Base-by-base conservation (phyloP, 2,888 invertebrate genomes). In the Pterostichus niger region DNA sequence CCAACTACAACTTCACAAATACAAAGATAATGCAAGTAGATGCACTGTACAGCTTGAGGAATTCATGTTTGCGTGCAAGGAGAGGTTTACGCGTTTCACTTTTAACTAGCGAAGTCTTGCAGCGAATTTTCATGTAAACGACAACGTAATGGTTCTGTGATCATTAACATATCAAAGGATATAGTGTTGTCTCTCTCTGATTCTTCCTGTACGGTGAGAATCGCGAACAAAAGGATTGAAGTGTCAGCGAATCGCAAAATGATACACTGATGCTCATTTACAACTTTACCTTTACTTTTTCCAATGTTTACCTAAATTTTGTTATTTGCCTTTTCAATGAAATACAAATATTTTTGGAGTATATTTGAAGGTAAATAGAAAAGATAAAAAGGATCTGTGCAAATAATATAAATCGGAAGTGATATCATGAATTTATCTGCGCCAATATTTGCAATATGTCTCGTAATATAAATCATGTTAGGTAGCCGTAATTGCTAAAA, bases 111-210 rank as follows among this genome's bases (percentile, higher is more conserved):
- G 49, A 49, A n/a, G 40, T 49, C 49, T 49, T 49, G 49, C 33
- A 64, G 35, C n/a, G 64, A 64, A 64, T 64, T 40, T 64, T 64
- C 33, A 35, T 64, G 59, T 59, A 59, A 59, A 59, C 59, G 64
- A 49, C 33, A 13, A 35, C n/a, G 64, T 64, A 64, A 64, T 64
- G 64, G 35, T 31, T 31, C 33, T 64, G 35, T 64, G 35, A 64
- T 64, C 64, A 64, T 64, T 64, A 64, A 64, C 35, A 64, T 64
- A 64, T 64, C 64, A 64, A 64, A 64, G 64, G 64, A 64, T 64
- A 35, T 64, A 13, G 64, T 33, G 64, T 31, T 64, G 13, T 64
- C 64, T 64, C 35, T 64, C 5, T 64, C 64, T 49, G 2, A 31
- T 17, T 64, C 64, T 64, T 64, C 64, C 64, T 64, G 64, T 49